These are phyloP conservation scores for Scaptomyza flava DNA, from an alignment of 2,888 invertebrate species.

Conservation along the genomic window DNA sequence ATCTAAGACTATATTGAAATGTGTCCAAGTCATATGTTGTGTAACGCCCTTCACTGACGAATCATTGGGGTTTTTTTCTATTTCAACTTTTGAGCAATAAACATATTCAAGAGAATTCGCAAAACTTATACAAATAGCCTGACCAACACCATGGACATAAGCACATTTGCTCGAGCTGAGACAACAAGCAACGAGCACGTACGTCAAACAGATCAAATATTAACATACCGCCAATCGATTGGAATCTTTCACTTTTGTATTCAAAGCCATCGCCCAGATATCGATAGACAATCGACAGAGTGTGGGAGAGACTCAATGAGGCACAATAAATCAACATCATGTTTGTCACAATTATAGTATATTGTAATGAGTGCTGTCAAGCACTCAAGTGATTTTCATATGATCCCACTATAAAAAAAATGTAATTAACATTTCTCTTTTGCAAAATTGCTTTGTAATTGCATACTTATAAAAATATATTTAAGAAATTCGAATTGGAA, in stretches of 20 bases:
- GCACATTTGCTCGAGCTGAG: conserved; percentile 6
- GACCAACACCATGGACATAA: not conserved
- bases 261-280: conserved; percentile 15
- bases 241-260: conserved; percentile 35
- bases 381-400: not conserved
- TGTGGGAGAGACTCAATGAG: conserved; percentile 1
- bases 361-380: not conserved
- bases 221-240: conserved; percentile 46
- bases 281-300: not conserved
- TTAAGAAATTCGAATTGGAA: not conserved
- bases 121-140: conserved; percentile 30
- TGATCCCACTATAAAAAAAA: not conserved
- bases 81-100: not conserved
- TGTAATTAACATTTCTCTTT: not conserved
- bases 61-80: not conserved
- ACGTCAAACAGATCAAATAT: conserved; percentile 57
- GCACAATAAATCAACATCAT: not conserved
- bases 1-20: conserved; percentile 4
- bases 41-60: conserved; percentile 16
- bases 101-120: conserved; percentile 44
- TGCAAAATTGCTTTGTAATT: not conserved
- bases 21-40: not conserved
- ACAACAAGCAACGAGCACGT: conserved; percentile 35
- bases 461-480: not conserved
- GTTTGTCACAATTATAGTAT: not conserved